Percentiles rank a stretch among this genome's conserved stretches.
Evolutionary conservation across 1,140 invertebrate species (phyloP).

Genomic region (Cylas formicarius): DNA sequence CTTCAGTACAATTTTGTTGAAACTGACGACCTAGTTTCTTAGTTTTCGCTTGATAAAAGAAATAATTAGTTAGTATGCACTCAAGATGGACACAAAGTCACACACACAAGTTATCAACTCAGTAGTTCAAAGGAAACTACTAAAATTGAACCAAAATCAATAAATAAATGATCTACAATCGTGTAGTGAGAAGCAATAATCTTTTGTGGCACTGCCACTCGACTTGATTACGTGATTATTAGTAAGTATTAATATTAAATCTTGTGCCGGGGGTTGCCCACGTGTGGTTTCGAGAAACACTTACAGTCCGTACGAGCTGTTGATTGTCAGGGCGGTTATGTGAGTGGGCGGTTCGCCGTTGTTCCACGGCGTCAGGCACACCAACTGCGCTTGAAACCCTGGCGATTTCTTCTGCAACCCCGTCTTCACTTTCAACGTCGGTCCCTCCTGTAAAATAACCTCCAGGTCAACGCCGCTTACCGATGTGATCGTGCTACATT

Average conservation of each 20-base stretch:
- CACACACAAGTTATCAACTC: no score
- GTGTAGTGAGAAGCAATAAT: not conserved
- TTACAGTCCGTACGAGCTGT: constrained; percentile 95
- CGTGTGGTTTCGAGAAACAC: constrained; percentile 44
- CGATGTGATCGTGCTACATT: constrained; percentile 26
- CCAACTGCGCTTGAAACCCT: constrained; percentile 91
- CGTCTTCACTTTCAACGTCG: constrained; percentile 61
- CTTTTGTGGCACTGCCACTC: no score
- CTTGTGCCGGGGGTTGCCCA: not conserved
- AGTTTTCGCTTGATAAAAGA: no score
- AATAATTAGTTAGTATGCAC: no score
- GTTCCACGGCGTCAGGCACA: constrained; percentile 80
- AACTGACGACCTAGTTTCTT: no score
- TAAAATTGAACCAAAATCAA: no score
- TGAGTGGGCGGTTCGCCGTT: constrained; percentile 72
- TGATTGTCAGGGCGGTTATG: constrained; percentile 84
- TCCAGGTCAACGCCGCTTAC: constrained; percentile 24
- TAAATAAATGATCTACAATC: no score
- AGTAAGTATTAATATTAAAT: not conserved
- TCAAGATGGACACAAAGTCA: no score
- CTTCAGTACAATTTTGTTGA: no score
- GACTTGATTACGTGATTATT: not conserved
- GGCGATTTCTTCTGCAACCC: constrained; percentile 74
- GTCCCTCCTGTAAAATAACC: constrained; percentile 29
- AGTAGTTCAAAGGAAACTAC: no score